Evolutionary conservation across 2,888 invertebrate species (phyloP), one percentile per base, ranked within the genome.

Genomic region (Caenorhabditis panamensis): DNA sequence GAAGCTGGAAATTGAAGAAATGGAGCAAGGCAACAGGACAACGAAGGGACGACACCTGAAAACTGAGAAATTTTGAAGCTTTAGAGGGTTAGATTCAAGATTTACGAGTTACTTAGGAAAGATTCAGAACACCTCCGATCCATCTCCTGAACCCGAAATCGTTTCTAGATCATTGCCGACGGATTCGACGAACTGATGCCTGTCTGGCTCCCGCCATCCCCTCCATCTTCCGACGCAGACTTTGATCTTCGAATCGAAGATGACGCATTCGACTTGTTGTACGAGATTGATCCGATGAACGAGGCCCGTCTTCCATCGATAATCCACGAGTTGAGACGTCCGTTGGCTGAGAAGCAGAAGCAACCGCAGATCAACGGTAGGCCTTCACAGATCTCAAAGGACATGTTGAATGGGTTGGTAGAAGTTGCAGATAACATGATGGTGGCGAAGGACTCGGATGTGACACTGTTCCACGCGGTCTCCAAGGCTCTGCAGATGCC

Each of bases 121-220:
- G n/a, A n/a, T n/a, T n/a, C n/a, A n/a, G n/a, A n/a, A n/a, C n/a
- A n/a, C n/a, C n/a, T n/a, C n/a, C n/a, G n/a, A n/a, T 16, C 3
- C 9, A 41, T 2, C 16, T 41, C 3, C 41, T 16, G 13, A 41
- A 2, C 13, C 5, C 9, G 13, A 41, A 41, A 41, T 16, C 41
- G 1, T 11, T 82, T 86, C 28, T 68, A 86, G 86, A 78, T 84
- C 47, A 61, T 83, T 28, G 67, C 63, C 0, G 69, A 78, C n/a
- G 81, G 71, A 6, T 36, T 81, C 44, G 78, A 77, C 31, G 71
- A 78, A 11, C 49, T 75, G 11, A 78, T 86, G 84, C 84, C 84
- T 18, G 94, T 96, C 93, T 98, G 97, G 97, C 94, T 95, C 87
- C 97, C 97, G 68, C 97, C 97, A 73, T 97, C 97, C 22, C 97